These are phyloP conservation scores for Tupiocoris notatus DNA, from an alignment of 2,888 invertebrate species.

Conservation along the genomic window DNA sequence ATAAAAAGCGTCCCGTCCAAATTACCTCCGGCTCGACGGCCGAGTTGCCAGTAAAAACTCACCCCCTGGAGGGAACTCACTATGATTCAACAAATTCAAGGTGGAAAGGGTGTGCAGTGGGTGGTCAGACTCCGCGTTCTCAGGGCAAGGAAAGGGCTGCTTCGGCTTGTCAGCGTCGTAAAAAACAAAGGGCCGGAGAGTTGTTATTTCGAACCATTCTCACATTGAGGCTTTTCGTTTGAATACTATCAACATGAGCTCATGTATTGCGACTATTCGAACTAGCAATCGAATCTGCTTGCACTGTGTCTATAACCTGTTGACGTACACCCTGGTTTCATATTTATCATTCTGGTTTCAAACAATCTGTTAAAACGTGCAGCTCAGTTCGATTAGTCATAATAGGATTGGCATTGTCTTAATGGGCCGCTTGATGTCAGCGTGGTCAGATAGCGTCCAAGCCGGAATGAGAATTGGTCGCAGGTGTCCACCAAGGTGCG, in stretches of 20 bases:
- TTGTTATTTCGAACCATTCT: no score
- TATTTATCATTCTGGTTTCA: no score
- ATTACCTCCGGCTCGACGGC: background rate
- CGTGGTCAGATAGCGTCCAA: background rate
- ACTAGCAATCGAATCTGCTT: no score
- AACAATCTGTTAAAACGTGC: no score
- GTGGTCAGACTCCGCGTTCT: background rate
- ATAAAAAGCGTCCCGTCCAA: background rate
- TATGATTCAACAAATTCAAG: background rate
- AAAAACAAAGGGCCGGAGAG: no score
- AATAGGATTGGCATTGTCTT: no score
- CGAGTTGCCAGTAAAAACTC: background rate
- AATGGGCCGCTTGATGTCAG: background rate
- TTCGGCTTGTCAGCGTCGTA: background rate
- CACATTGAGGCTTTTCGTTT: no score
- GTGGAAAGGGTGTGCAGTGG: background rate
- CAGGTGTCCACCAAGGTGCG: constrained; percentile 8
- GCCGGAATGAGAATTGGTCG: background rate
- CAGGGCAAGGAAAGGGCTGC: background rate
- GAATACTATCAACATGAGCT: no score
- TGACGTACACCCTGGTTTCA: no score
- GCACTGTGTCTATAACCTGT: no score
- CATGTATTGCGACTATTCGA: no score
- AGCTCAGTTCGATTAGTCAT: no score
- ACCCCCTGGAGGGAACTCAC: background rate